A percentile compares a stretch with the other conserved stretches of the same genome.
These are phyloP conservation scores for Cynopterus brachyotis DNA, from an alignment of 2,113 vertebrate genomes.

Conservation along the genomic window DNA sequence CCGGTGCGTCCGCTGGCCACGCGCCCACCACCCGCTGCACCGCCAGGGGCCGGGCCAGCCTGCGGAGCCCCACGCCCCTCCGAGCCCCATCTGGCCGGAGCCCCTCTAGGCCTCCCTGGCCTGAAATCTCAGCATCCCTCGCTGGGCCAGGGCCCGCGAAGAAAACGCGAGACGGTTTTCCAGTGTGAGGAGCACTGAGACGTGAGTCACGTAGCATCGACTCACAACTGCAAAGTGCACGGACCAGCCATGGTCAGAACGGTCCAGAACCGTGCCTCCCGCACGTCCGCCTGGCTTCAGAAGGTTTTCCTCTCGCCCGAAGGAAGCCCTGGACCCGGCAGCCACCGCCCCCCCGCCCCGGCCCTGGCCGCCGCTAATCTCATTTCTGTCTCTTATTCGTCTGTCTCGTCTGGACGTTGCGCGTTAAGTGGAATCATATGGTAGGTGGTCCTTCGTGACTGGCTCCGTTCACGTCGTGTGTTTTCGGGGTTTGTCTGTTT, in stretches of 20 bases:
- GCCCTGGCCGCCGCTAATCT: neutral
- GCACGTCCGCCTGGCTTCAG: neutral
- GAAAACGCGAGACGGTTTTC: rapidly evolving
- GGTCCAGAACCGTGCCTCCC: neutral
- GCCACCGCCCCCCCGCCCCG: rapidly evolving
- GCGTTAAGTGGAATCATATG: rapidly evolving
- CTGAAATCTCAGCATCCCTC: rapidly evolving
- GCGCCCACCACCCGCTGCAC: neutral
- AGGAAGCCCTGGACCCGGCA: rapidly evolving
- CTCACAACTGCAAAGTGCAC: too few species aligned
- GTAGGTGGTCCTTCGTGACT: neutral
- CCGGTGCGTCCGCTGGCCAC: neutral
- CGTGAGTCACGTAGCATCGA: neutral
- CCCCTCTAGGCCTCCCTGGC: neutral
- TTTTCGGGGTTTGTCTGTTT: neutral
- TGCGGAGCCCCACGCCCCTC: neutral
- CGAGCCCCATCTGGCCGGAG: neutral
- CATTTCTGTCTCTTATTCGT: neutral
- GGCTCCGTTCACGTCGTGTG: neutral
- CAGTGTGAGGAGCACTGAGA: neutral
- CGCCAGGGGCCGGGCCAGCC: neutral
- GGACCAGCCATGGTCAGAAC: rapidly evolving
- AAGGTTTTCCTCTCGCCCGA: neutral
- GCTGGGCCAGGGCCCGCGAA: neutral
- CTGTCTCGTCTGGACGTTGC: neutral